Evolutionary conservation across 2,888 invertebrate species (phyloP).

Genomic region (Ochropacha duplaris): DNA sequence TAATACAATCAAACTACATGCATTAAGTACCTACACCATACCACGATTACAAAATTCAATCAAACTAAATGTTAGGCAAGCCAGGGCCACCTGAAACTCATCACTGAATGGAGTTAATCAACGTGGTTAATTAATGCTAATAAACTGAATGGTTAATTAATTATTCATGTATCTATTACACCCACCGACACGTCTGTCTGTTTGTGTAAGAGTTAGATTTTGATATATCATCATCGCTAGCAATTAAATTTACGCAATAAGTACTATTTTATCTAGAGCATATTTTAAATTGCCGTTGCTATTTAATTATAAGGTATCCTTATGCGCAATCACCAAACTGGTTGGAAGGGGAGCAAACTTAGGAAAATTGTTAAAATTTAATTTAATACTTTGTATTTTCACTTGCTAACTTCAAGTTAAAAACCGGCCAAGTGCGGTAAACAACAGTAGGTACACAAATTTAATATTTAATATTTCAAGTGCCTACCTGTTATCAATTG

Average conservation of each 20-base stretch:
- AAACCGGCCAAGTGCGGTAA: no score
- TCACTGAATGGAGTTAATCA: conserved; percentile 32
- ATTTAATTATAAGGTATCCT: no score
- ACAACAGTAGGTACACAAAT: no score
- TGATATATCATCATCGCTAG: background rate
- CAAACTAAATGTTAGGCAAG: conserved; percentile 1
- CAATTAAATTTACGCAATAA: background rate
- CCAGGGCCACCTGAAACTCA: conserved; percentile 23
- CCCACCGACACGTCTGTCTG: conserved; percentile 16
- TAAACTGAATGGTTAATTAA: conserved; percentile 21
- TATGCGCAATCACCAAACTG: background rate
- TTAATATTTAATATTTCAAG: no score
- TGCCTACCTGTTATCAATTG: no score
- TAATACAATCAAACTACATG: background rate
- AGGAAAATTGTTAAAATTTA: no score
- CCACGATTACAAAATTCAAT: conserved; percentile 28
- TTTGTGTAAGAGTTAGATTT: conserved; percentile 3
- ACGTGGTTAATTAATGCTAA: conserved; percentile 32
- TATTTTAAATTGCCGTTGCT: conserved; percentile 2
- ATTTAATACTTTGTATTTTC: no score
- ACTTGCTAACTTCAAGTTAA: no score
- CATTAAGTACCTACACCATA: background rate
- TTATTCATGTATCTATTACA: conserved; percentile 21
- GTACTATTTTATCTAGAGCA: background rate
- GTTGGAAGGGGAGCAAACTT: background rate